Base-by-base conservation (phyloP, 2,113 vertebrate species). In the Toxotes chatareus region DNA sequence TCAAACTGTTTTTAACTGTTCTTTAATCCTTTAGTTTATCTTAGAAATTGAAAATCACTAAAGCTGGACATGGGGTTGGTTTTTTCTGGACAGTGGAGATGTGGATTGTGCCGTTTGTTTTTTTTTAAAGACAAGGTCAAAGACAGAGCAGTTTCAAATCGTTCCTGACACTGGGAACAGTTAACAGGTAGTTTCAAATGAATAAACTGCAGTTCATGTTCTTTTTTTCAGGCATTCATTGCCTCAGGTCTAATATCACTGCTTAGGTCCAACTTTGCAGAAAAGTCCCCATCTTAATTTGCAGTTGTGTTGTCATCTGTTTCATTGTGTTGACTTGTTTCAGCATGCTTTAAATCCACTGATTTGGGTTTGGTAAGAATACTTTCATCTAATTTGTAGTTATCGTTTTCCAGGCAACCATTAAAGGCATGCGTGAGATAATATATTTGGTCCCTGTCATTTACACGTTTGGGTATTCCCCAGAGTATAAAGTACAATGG, bases 301-400 rank as follows among this genome's bases (percentile, higher is more conserved):
- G 70, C 40, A 73, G 70, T 21, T 44, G n/a, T 21, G 38, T 11
- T 17, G 10, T 55, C 27, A 32, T 32, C n/a, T 10, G 63, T 66
- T 53, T 44, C 23, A 46, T 31, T 44, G 69, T 59, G 53, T 32
- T 5, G 70, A 47, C 36, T 19, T 73, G 68, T 40, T 11, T 16
- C n/a, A 44, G 14, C 55, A 51, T 70, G 68, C 67, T 23, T 38
- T 55, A 53, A 53, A 69, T 55, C 51, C 34, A 44, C 38, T 17
- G 13, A 42, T 7, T 34, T 17, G 34, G 4, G 10, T 61, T 23
- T 47, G 27, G 31, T 31, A 6, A 32, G 13, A 34, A 14, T 13
- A 36, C 57, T 62, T 73, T n/a, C 19, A 49, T 60, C 16, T 32
- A 60, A 46, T 73, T 47, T 44, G 44, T 72, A 21, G 53, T 59